Evolutionary conservation across 2,797 vertebrate genomes (phyloP), one percentile per base, ranked within the genome.

Genomic region (Harpagifer antarcticus): DNA sequence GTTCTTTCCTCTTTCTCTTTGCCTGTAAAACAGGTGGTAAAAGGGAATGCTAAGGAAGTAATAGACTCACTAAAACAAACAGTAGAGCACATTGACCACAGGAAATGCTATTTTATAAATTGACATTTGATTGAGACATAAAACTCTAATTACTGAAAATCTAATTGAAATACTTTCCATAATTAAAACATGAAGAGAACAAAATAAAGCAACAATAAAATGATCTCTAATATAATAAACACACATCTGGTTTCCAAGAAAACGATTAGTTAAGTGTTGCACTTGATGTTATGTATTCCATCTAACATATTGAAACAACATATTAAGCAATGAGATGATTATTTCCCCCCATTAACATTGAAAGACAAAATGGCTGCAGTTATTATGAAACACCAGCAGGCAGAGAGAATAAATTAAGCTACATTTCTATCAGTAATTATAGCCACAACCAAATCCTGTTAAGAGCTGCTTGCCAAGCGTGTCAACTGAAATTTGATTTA

Each of bases 1-100:
- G 97, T 92, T 98, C 97, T 89, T 97, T 99, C 95, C 96, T 99
- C 93, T 94, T 98, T 95, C 96, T 97, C 95, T 98, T 99, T 69
- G 95, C 97, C 98, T 99, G 93, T 90, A 95, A 94, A 37, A 37
- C 6, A 9, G 33, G 33, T 37, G 8, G 6, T 37, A 37, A 37
- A 37, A 90, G 86, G 91, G 93, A 92, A 95, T 87, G 92, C 87
- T 94, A 93, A 27, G 94, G 64, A 83, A 92, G 75, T 72, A 88
- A 89, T 81, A 87, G 76, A 92, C 67, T 86, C 2, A 91, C 53
- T 91, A 86, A 86, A 86, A 40, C 54, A 37, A 3, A 62, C 44
- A 48, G 7, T 27, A 92, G 84, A 91, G 91, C 33, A 88, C 80
- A 89, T 78, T 89, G 13, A 59, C 72, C 65, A 70, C 52, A 50